Evolutionary conservation across 1,140 invertebrate species (phyloP), one percentile per base, ranked within the genome.

Genomic region (Drosophila arawakana): DNA sequence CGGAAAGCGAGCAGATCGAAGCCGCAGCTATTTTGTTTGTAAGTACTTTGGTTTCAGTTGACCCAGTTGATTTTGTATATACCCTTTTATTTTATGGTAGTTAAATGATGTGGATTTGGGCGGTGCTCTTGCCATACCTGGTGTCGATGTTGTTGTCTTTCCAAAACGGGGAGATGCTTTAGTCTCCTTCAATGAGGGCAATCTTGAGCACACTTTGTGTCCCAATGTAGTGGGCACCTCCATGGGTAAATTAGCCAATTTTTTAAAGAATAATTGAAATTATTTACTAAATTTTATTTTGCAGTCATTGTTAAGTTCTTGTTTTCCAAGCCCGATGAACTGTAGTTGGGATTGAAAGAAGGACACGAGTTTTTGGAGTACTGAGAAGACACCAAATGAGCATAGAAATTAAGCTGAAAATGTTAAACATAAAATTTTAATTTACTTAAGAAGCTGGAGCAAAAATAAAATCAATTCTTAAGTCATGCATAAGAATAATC

Each of bases 1-100:
- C 39, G 1, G 15, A 74, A 2, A 34, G 18, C 0, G 8, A 54
- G 1, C 25, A 73, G 10, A 18, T 85, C 1, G 52, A 61, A 15
- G 58, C 63, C 8, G 65, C 65, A 3, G 72, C 46, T 1, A 68
- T 88, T 2, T 35, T 88, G 11, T 82, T 86, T 55, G 82, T 86
- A 37, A 62, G 83, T 79, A 0, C 0, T 7, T 10, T 0, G 0
- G 2, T 10, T 11, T 41, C 2, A 11, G 4, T 0, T 7, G 13
- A 6, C 8, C 1, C 6, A 1, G 1, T 13, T 9, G 15, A 6
- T 10, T 8, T 10, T 30, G 6, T 2, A 30, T 2, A 3, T 43
- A 13, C 13, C 15, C 7, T n/a, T 3, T 1, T 2, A 15, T 15
- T 7, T 1, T 5, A 0, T 6, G 25, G 25, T 9, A 86, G 82